Conservation (phyloP, 1,140 invertebrate species). For the Macrobrachium nipponense region DNA sequence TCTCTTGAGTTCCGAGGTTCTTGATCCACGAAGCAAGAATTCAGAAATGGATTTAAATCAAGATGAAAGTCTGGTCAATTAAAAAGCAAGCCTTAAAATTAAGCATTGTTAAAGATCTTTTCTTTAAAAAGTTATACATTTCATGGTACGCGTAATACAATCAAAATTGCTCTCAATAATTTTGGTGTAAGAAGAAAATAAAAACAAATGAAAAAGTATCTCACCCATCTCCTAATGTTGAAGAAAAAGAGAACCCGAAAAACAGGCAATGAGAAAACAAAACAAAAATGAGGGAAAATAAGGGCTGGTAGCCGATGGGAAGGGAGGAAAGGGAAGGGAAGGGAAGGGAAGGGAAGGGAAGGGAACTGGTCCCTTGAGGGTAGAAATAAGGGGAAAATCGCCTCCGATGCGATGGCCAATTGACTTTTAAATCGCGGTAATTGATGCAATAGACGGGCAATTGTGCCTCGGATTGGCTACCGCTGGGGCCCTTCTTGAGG, state of each 20-base stretch:
- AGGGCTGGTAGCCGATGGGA: background rate
- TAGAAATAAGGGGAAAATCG: conserved; percentile 45
- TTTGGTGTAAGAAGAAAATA: background rate
- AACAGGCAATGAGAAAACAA: conserved; percentile 22
- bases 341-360: background rate
- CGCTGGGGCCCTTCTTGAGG: conserved; percentile 31
- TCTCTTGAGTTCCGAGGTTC: too few relatives aligned
- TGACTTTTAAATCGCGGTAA: conserved; percentile 62
- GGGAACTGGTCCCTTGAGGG: background rate
- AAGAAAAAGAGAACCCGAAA: background rate
- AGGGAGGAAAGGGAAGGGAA: background rate
- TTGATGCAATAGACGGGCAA: conserved; percentile 58
- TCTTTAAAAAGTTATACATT: too few relatives aligned
- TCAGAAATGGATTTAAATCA: too few relatives aligned
- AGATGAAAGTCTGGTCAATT: too few relatives aligned
- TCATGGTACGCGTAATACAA: too few relatives aligned
- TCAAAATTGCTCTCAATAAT: background rate
- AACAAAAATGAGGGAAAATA: background rate
- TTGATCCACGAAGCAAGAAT: too few relatives aligned
- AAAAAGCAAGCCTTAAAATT: too few relatives aligned
- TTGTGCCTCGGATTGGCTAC: conserved; percentile 55
- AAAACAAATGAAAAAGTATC: background rate
- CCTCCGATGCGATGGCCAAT: conserved; percentile 54
- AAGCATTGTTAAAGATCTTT: too few relatives aligned
- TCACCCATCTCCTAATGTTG: background rate